Conservation (phyloP, 2,797 vertebrate genomes). For the Bradypus variegatus region DNA sequence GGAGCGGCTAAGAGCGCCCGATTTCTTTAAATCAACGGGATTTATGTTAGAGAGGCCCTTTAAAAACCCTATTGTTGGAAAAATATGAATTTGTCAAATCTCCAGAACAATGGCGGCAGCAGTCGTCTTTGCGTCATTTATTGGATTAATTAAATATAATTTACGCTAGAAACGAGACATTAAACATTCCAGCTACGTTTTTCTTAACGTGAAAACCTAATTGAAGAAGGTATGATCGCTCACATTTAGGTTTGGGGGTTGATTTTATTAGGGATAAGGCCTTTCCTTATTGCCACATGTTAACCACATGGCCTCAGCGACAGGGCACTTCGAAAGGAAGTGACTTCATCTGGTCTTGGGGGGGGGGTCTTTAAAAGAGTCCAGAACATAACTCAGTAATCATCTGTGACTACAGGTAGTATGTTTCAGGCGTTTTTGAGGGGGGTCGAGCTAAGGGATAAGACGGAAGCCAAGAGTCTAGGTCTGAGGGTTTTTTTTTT, state of each 20-base stretch:
- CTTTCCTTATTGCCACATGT: conserved; percentile 49
- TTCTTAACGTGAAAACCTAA: not conserved
- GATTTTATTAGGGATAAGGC: conserved; percentile 59
- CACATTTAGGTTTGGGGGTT: conserved; percentile 3
- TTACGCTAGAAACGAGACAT: not conserved
- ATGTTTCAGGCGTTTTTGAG: not conserved
- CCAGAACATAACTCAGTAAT: not conserved
- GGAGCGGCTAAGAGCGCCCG: not conserved
- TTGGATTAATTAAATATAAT: not conserved
- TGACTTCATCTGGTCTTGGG: conserved; percentile 47
- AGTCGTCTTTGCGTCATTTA: not conserved
- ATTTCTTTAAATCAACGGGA: not conserved
- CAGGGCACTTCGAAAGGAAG: conserved; percentile 58
- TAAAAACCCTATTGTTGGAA: not conserved
- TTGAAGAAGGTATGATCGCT: not conserved
- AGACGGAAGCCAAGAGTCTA: not conserved
- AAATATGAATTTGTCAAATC: not conserved
- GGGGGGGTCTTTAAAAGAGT: not conserved
- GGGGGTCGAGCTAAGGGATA: not conserved
- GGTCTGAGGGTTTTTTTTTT: not conserved
- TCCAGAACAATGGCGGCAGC: not conserved
- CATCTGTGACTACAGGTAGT: not conserved
- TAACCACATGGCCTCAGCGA: conserved; percentile 31
- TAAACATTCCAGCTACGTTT: not conserved
- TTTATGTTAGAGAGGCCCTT: not conserved